Percentiles rank a stretch among this genome's conserved stretches.
These are phyloP conservation scores for Geotrupes spiniger DNA, from an alignment of 2,888 invertebrate genomes.

Conservation along the genomic window DNA sequence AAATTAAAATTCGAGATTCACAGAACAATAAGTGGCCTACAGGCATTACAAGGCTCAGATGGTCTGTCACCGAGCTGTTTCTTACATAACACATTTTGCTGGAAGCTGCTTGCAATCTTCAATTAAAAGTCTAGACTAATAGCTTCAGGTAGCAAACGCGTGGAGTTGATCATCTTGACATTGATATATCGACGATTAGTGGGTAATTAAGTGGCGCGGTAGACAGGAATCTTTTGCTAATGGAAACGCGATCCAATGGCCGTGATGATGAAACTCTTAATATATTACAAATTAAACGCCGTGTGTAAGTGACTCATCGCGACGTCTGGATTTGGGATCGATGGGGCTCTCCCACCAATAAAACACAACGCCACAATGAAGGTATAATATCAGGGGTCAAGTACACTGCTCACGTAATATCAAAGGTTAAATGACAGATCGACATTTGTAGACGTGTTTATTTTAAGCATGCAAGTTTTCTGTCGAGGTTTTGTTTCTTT, in stretches of 20 bases:
- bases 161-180: conserved; percentile 12
- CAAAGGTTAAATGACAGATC: conserved; percentile 1
- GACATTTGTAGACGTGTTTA: not conserved
- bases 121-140: conserved; percentile 8
- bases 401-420: conserved; percentile 2
- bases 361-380: conserved; percentile 12
- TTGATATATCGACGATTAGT: conserved; percentile 30
- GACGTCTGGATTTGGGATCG: conserved; percentile 17
- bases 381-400: conserved; percentile 5
- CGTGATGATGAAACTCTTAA: conserved; percentile 38
- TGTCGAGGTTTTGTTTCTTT: too few relatives aligned
- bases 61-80: too few relatives aligned
- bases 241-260: conserved; percentile 35
- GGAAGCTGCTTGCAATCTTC: not conserved
- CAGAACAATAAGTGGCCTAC: too few relatives aligned
- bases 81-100: not conserved
- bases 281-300: conserved; percentile 38
- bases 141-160: conserved; percentile 8
- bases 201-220: conserved; percentile 32
- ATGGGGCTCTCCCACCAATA: conserved; percentile 12
- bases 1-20: too few relatives aligned
- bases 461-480: too few relatives aligned
- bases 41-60: too few relatives aligned
- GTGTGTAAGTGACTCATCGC: conserved; percentile 32
- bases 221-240: conserved; percentile 32